Evolutionary conservation across 92 coral and sea anemone species (phyloP).

Genomic region (Epizoanthus ramosus): DNA sequence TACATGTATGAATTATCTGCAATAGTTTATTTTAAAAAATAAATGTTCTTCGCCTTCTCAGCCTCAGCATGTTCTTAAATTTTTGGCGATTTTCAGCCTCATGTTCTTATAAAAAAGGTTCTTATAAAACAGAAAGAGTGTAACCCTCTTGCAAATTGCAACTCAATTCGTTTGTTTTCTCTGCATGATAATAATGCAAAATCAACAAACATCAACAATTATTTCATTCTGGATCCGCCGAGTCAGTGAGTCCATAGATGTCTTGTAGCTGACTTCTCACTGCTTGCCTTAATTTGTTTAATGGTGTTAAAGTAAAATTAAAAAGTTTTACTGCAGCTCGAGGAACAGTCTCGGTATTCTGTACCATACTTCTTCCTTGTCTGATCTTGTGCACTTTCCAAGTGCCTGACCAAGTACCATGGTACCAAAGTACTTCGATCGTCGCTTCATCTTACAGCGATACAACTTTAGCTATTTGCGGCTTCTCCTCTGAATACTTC

Average conservation of each 20-base stretch:
- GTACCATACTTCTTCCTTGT: slow-evolving; percentile 34
- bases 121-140: too few relatives aligned
- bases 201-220: too few relatives aligned
- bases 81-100: too few relatives aligned
- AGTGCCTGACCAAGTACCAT: slow-evolving; percentile 50
- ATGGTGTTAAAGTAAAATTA: slow-evolving; percentile 36
- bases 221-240: too few relatives aligned
- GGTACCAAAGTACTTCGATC: slow-evolving; percentile 36
- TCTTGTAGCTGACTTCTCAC: slow-evolving; percentile 32
- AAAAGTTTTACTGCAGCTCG: slow-evolving; percentile 32
- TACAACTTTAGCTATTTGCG: slow-evolving; percentile 32
- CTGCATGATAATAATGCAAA: too few relatives aligned
- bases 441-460: slow-evolving; percentile 3
- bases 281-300: slow-evolving; percentile 29
- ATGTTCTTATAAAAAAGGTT: too few relatives aligned
- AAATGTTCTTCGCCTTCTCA: too few relatives aligned
- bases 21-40: too few relatives aligned
- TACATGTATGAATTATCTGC: too few relatives aligned
- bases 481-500: slow-evolving; percentile 23
- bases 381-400: slow-evolving; percentile 43
- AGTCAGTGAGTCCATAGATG: slow-evolving; percentile 15
- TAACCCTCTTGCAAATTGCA: too few relatives aligned
- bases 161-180: too few relatives aligned
- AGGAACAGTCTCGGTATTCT: slow-evolving; percentile 36
- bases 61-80: too few relatives aligned